Evolutionary conservation across 2,888 invertebrate genomes (phyloP).

Genomic region (Cheilosia grossa): DNA sequence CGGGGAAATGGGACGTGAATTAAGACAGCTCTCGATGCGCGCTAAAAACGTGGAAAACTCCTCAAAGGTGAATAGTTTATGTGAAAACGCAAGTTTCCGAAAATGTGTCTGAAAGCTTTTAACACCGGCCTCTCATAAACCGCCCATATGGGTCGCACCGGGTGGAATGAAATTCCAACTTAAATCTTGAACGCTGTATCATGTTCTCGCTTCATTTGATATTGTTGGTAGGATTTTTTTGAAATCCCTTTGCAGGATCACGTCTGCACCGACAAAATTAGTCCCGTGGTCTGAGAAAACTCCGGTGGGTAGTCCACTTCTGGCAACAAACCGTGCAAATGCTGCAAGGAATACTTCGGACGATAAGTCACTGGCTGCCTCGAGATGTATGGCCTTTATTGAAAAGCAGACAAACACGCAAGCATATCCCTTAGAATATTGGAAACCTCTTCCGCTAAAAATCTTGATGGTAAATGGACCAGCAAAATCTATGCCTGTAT

Average conservation of each 20-base stretch:
- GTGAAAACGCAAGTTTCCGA: not conserved
- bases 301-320: not conserved
- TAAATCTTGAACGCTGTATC: not conserved
- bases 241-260: not conserved
- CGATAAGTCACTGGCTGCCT: slow-evolving; percentile 7
- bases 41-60: not conserved
- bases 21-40: not conserved
- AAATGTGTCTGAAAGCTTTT: not conserved
- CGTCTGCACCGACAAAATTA: not conserved
- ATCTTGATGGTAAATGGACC: not conserved
- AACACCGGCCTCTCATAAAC: not conserved
- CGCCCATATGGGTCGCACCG: too few species aligned
- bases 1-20: not conserved
- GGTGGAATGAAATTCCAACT: not conserved
- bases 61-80: not conserved
- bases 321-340: not conserved
- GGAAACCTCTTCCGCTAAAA: not conserved
- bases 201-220: not conserved
- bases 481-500: slow-evolving; percentile 22
- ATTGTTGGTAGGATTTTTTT: not conserved
- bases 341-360: slow-evolving; percentile 1
- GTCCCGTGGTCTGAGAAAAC: not conserved
- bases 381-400: slow-evolving; percentile 6
- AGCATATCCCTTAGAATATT: not conserved
- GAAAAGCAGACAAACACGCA: not conserved